Percentiles rank a stretch among this genome's conserved stretches.
Conservation (phyloP, 2,888 invertebrate genomes). For the Rhagonycha lutea region DNA sequence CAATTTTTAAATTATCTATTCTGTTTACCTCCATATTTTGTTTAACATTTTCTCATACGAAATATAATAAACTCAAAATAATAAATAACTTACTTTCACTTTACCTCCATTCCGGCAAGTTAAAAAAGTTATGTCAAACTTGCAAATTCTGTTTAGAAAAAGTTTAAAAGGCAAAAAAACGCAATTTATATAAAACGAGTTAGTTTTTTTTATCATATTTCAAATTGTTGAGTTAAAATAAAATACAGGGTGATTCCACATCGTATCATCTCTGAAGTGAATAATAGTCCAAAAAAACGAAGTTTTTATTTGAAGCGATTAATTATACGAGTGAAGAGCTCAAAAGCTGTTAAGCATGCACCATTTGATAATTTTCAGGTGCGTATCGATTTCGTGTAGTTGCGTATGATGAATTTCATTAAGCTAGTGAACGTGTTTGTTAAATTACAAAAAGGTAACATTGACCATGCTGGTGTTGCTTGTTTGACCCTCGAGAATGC, state of each 20-base stretch:
- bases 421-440: constrained; percentile 11
- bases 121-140: neutral
- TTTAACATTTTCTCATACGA: neutral
- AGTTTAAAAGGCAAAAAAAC: neutral
- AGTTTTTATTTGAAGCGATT: neutral
- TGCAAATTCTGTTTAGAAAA: neutral
- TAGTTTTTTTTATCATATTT: neutral
- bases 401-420: constrained; percentile 16
- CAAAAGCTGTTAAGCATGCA: neutral
- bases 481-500: constrained; percentile 31
- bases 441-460: constrained; percentile 17
- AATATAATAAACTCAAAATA: neutral
- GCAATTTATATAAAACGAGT: neutral
- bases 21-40: neutral
- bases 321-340: neutral
- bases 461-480: constrained; percentile 5
- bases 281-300: neutral
- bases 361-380: neutral
- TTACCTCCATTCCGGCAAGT: neutral
- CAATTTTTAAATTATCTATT: neutral
- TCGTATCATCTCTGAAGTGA: neutral
- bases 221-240: neutral
- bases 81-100: neutral
- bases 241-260: neutral
- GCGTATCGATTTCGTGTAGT: neutral